phyloP scores from a whole-genome alignment of 1,140 invertebrate genomes.

The Drosophila nigrodunni region DNA sequence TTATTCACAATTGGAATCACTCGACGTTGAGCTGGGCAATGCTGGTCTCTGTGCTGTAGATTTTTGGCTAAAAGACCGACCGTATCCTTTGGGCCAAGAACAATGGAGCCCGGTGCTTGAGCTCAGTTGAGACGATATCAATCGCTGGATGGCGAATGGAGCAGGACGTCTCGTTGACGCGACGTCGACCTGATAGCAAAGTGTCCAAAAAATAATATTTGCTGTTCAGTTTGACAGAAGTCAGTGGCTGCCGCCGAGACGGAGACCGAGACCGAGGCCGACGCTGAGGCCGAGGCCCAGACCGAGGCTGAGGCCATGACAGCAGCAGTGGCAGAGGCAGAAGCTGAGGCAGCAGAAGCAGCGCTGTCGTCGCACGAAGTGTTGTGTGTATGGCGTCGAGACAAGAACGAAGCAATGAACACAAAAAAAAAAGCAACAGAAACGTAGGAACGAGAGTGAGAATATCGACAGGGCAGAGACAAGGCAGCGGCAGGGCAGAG shows the following conservation, averaged over 20 bases:
- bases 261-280: conserved; percentile 32
- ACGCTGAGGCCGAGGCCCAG: conserved; percentile 37
- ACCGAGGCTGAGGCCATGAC: conserved; percentile 20
- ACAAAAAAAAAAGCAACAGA: conserved; percentile 41
- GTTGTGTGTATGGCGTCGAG: conserved; percentile 24
- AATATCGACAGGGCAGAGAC: conserved; percentile 37
- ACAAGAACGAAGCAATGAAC: conserved; percentile 41
- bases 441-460: conserved; percentile 49
- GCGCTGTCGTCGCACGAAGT: conserved; percentile 57
- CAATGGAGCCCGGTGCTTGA: not conserved
- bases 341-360: conserved; percentile 35
- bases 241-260: conserved; percentile 57
- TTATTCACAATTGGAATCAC: conserved; percentile 70
- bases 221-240: conserved; percentile 81
- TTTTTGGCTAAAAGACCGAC: not conserved
- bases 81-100: conserved; percentile 3
- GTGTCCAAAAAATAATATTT: conserved; percentile 84
- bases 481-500: conserved; percentile 1
- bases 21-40: conserved; percentile 23
- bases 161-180: conserved; percentile 70
- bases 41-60: not conserved
- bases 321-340: conserved; percentile 39
- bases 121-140: conserved; percentile 39
- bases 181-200: conserved; percentile 80
- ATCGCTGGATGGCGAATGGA: conserved; percentile 48